These are phyloP conservation scores for Colletes collaris DNA, from an alignment of 2,888 invertebrate genomes.

Conservation along the genomic window DNA sequence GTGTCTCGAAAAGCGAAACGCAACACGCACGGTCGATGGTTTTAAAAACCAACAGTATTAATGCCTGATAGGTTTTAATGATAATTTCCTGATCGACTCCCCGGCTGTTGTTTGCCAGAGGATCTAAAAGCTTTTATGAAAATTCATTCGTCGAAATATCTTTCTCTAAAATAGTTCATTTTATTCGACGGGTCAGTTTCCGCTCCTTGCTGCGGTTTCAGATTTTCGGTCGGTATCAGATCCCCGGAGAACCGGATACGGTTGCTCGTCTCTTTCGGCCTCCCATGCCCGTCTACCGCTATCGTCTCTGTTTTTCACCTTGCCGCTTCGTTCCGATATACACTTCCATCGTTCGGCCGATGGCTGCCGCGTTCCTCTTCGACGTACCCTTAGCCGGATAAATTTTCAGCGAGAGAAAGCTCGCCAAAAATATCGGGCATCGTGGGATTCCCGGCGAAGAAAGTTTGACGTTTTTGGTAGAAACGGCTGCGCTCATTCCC, in stretches of 20 bases:
- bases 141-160: conserved; percentile 4
- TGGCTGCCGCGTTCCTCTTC: conserved; percentile 10
- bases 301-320: conserved; percentile 34
- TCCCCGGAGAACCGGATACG: conserved; percentile 7
- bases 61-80: no score
- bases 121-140: background rate
- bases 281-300: background rate
- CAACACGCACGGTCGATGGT: no score
- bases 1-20: no score
- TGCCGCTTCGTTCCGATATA: conserved; percentile 15
- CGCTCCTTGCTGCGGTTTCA: conserved; percentile 8
- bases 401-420: conserved; percentile 17
- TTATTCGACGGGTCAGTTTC: conserved; percentile 1
- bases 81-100: no score
- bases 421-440: conserved; percentile 19
- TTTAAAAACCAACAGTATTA: no score
- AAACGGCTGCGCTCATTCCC: conserved; percentile 45
- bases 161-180: conserved; percentile 9
- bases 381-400: conserved; percentile 4
- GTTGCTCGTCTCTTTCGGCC: background rate
- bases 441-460: conserved; percentile 14
- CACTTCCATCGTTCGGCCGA: conserved; percentile 10
- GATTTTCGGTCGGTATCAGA: conserved; percentile 16
- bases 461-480: conserved; percentile 27
- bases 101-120: no score